A percentile compares a stretch with the other conserved stretches of the same genome.
Conservation (phyloP, 2,888 invertebrate genomes). For the Anagyrus pseudococci region DNA sequence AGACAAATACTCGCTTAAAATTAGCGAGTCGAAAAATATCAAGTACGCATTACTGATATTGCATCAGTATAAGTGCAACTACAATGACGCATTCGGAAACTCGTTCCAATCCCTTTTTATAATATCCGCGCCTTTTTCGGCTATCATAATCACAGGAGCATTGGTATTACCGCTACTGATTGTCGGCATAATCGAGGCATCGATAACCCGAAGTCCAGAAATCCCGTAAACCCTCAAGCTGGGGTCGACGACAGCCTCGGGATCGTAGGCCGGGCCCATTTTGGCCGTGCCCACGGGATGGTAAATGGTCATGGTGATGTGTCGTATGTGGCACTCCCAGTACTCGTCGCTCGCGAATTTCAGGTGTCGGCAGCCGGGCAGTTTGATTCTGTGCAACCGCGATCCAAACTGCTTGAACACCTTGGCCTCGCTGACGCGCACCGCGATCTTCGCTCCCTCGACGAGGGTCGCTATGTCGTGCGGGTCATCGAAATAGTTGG, state of each 20-base stretch:
- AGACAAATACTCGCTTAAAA: too few species aligned
- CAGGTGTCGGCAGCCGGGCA: constrained; percentile 79
- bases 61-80: not conserved
- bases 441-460: constrained; percentile 81
- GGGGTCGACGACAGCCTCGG: constrained; percentile 82
- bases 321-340: constrained; percentile 85
- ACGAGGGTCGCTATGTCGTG: constrained; percentile 80
- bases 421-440: constrained; percentile 75
- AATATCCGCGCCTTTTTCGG: constrained; percentile 86
- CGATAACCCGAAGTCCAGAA: constrained; percentile 79
- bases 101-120: constrained; percentile 81
- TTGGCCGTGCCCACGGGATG: constrained; percentile 89
- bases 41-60: not conserved
- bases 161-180: constrained; percentile 90
- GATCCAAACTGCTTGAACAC: constrained; percentile 84
- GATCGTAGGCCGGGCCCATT: constrained; percentile 84
- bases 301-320: constrained; percentile 89
- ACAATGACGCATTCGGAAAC: constrained; percentile 1
- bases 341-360: constrained; percentile 81
- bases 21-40: too few species aligned
- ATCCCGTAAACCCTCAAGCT: constrained; percentile 80
- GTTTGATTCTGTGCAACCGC: constrained; percentile 74
- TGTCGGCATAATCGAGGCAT: constrained; percentile 88
- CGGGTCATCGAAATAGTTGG: constrained; percentile 89
- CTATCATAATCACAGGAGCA: constrained; percentile 92